These are phyloP conservation scores for Hystrix brachyura DNA, from an alignment of 2,113 vertebrate species.

Conservation along the genomic window DNA sequence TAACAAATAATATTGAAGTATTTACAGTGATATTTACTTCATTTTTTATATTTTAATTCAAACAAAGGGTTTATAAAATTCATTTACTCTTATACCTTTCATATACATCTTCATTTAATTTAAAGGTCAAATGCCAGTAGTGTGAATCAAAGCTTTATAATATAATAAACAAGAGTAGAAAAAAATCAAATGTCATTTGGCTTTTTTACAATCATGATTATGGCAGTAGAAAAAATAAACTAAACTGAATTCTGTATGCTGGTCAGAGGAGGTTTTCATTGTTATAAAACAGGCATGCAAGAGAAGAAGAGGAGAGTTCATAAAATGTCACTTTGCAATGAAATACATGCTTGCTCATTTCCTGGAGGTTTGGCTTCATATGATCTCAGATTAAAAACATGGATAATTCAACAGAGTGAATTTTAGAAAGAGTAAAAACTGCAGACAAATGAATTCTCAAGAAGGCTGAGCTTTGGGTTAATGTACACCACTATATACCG, in stretches of 20 bases:
- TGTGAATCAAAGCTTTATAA: constrained; percentile 78
- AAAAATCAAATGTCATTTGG: constrained; percentile 83
- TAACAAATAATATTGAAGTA: constrained; percentile 27
- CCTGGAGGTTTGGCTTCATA: constrained; percentile 57
- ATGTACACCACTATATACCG: too few species aligned
- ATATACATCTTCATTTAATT: constrained; percentile 76
- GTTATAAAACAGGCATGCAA: constrained; percentile 68
- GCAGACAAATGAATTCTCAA: neutral
- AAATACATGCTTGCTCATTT: constrained; percentile 71
- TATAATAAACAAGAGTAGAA: constrained; percentile 77
- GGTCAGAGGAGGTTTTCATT: constrained; percentile 56
- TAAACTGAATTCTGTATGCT: constrained; percentile 62
- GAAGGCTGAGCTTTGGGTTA: neutral
- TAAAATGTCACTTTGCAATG: constrained; percentile 74
- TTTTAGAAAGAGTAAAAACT: neutral
- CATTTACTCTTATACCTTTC: constrained; percentile 24
- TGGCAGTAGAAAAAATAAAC: constrained; percentile 75
- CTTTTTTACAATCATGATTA: constrained; percentile 69
- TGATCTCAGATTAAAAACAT: constrained; percentile 42
- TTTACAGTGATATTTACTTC: constrained; percentile 24
- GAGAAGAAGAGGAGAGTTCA: constrained; percentile 71
- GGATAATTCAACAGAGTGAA: neutral
- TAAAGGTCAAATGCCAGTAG: constrained; percentile 78
- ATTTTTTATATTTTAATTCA: constrained; percentile 10
- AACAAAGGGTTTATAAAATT: constrained; percentile 49